Conservation (phyloP, 2,113 vertebrate species). For the Sylvilagus bachmani region DNA sequence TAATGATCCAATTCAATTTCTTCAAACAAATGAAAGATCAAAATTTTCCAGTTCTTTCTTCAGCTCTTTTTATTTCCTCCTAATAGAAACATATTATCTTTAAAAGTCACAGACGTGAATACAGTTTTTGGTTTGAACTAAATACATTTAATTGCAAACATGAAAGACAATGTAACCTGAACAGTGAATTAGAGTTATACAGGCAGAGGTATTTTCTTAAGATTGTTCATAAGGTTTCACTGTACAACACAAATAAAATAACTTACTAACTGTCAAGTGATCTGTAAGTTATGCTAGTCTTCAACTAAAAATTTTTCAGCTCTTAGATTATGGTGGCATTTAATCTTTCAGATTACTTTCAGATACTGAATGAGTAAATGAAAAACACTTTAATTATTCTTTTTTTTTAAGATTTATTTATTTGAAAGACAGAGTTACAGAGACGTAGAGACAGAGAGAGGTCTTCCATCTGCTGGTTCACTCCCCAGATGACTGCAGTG, state of each 20-base stretch:
- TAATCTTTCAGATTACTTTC: slow-evolving; percentile 19
- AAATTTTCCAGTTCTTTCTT: slow-evolving; percentile 93
- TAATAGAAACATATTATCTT: slow-evolving; percentile 75
- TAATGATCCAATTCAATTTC: slow-evolving; percentile 97
- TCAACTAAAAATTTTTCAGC: slow-evolving; percentile 2
- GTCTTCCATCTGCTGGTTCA: too few species aligned
- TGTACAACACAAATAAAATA: slow-evolving; percentile 36
- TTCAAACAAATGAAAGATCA: slow-evolving; percentile 94
- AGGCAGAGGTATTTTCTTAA: slow-evolving; percentile 43
- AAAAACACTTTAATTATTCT: not conserved
- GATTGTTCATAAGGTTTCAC: slow-evolving; percentile 28
- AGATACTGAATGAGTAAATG: not conserved
- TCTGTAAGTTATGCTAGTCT: slow-evolving; percentile 35
- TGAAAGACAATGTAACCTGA: slow-evolving; percentile 29
- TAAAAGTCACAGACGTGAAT: slow-evolving; percentile 21
- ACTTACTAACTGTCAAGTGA: not conserved
- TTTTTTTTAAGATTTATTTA: too few species aligned
- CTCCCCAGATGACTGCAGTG: too few species aligned
- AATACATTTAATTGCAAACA: slow-evolving; percentile 22
- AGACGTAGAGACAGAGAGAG: too few species aligned
- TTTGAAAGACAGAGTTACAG: too few species aligned
- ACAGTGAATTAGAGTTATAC: not conserved
- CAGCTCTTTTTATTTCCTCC: slow-evolving; percentile 91
- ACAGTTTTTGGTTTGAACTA: slow-evolving; percentile 50
- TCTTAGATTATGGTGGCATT: not conserved